A percentile compares a stretch with the other conserved stretches of the same genome.
These are phyloP conservation scores for Colius striatus DNA, from an alignment of 2,113 vertebrate genomes.

Conservation along the genomic window DNA sequence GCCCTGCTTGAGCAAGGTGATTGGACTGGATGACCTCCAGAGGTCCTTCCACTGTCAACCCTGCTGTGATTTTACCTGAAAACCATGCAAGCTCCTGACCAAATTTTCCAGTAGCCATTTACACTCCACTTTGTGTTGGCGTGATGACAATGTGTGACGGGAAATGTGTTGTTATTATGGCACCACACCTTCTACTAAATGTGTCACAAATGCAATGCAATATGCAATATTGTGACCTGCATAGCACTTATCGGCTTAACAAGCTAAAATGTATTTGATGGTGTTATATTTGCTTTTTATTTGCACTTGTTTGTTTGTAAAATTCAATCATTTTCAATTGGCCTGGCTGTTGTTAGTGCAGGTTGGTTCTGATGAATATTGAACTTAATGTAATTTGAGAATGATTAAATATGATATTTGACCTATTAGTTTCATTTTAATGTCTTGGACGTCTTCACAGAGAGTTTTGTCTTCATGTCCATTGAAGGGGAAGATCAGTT, in stretches of 20 bases:
- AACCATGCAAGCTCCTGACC: neutral
- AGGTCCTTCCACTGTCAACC: neutral
- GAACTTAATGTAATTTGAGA: slow-evolving; percentile 22
- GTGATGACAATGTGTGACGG: neutral
- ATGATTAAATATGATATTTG: neutral
- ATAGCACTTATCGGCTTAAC: neutral
- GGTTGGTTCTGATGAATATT: slow-evolving; percentile 18
- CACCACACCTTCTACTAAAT: neutral
- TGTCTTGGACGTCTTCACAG: neutral
- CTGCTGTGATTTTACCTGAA: neutral
- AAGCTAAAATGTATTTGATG: neutral
- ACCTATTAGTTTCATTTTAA: slow-evolving; percentile 16
- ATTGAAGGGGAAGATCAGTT: neutral
- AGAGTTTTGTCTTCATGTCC: neutral
- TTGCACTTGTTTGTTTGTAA: slow-evolving; percentile 34
- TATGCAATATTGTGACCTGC: neutral
- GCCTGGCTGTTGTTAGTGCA: neutral
- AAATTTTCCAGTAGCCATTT: neutral
- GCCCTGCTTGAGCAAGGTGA: neutral
- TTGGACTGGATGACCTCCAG: neutral
- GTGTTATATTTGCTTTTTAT: slow-evolving; percentile 32
- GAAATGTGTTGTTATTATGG: neutral
- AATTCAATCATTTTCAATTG: slow-evolving; percentile 27
- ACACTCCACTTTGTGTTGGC: neutral
- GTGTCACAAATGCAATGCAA: neutral